Evolutionary conservation across 2,797 vertebrate species (phyloP).

Genomic region (Lagorchestes hirsutus): DNA sequence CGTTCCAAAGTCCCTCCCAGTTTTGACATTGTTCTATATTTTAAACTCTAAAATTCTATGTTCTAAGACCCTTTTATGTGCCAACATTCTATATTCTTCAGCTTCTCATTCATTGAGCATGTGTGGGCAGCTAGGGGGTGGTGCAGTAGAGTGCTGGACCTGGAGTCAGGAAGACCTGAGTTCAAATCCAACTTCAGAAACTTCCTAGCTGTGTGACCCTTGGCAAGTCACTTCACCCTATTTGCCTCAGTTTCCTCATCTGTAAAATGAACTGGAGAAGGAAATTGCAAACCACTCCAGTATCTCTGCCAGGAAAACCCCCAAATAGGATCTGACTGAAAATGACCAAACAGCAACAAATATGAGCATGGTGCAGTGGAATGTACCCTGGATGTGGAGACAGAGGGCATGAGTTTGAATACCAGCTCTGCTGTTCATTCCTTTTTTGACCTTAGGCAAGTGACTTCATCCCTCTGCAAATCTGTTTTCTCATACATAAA

Average conservation of each 20-base stretch:
- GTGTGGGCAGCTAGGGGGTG: not conserved
- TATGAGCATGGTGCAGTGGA: not conserved
- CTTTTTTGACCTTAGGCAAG: not conserved
- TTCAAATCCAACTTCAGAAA: not conserved
- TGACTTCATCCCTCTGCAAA: constrained; percentile 33
- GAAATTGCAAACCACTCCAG: not conserved
- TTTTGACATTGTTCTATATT: not conserved
- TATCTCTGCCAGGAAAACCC: no score
- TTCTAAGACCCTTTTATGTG: not conserved
- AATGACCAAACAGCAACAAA: not conserved
- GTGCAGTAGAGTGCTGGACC: not conserved
- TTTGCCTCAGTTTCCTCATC: not conserved
- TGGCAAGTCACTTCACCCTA: not conserved
- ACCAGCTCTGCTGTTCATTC: constrained; percentile 13
- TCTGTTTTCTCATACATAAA: constrained; percentile 13
- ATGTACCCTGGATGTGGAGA: not conserved
- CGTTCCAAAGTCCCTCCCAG: not conserved
- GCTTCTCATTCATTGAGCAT: not conserved
- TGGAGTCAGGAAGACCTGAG: not conserved
- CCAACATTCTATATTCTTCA: not conserved
- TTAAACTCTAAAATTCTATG: not conserved
- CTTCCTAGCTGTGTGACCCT: not conserved
- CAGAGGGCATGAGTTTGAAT: constrained; percentile 18
- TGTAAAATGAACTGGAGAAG: not conserved
- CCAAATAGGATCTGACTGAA: not conserved